Conservation (phyloP, 37 sponge, comb jelly and placozoan genomes). For the Cliona cf. orientalis region DNA sequence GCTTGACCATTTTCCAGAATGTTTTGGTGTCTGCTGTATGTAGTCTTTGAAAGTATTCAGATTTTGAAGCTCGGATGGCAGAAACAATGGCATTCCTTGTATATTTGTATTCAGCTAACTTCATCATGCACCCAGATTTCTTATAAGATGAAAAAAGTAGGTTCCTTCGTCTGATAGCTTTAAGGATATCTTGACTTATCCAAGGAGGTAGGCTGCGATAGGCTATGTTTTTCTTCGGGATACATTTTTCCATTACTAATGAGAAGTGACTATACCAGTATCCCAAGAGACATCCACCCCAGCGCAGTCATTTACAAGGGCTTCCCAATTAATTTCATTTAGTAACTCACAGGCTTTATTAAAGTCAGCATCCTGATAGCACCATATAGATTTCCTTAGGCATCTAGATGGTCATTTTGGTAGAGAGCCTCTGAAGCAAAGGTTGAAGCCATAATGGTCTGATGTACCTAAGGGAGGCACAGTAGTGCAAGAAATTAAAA, state of each 20-base stretch:
- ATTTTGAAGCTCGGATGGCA: neutral
- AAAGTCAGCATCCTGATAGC: slow-evolving; percentile 7
- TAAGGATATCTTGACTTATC: neutral
- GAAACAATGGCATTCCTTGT: neutral
- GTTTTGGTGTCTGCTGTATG: neutral
- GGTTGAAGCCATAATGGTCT: slow-evolving; percentile 5
- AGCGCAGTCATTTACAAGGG: neutral
- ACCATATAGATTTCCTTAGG: neutral
- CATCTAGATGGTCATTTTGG: too few relatives aligned
- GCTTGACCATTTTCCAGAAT: slow-evolving; percentile 8
- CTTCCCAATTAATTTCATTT: neutral
- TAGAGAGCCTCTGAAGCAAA: neutral
- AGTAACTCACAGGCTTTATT: neutral
- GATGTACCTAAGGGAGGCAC: neutral
- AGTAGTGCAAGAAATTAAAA: neutral
- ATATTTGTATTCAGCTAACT: neutral
- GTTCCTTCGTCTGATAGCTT: neutral
- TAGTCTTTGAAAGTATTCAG: neutral
- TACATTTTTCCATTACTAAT: neutral
- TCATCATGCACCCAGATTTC: neutral
- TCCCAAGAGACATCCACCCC: neutral
- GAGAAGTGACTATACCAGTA: neutral
- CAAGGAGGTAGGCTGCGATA: neutral
- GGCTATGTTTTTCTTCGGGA: neutral
- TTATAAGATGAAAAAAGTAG: neutral